Conservation (phyloP, 2,888 invertebrate genomes). For the Microplitis deprimator region DNA sequence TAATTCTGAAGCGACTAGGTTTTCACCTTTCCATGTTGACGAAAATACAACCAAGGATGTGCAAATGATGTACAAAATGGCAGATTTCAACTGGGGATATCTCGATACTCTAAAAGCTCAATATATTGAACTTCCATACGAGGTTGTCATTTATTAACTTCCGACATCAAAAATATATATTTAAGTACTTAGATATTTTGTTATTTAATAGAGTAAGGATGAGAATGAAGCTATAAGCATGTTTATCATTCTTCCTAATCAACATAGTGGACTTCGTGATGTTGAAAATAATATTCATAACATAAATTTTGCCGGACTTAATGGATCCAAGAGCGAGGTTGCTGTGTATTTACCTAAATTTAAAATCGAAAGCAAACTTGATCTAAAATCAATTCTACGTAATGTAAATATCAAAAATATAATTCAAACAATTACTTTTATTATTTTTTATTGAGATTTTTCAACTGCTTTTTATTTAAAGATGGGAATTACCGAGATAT, state of each 20-base stretch:
- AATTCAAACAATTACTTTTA: background rate
- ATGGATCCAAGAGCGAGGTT: slow-evolving; percentile 72
- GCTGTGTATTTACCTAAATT: slow-evolving; percentile 84
- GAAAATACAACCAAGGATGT: slow-evolving; percentile 75
- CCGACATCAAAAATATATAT: slow-evolving; percentile 48
- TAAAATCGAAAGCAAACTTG: slow-evolving; percentile 81
- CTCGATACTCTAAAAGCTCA: slow-evolving; percentile 74
- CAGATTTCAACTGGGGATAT: slow-evolving; percentile 72
- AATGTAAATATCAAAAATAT: slow-evolving; percentile 72
- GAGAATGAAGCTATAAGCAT: slow-evolving; percentile 30
- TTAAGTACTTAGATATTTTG: background rate
- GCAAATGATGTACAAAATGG: slow-evolving; percentile 80
- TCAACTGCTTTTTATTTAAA: slow-evolving; percentile 59
- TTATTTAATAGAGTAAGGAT: slow-evolving; percentile 12
- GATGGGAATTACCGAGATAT: slow-evolving; percentile 82
- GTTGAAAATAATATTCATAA: slow-evolving; percentile 32
- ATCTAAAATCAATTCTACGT: slow-evolving; percentile 74
- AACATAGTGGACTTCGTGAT: slow-evolving; percentile 10
- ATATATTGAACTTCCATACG: slow-evolving; percentile 82
- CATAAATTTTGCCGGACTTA: slow-evolving; percentile 56
- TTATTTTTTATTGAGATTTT: background rate
- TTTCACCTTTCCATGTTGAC: slow-evolving; percentile 77
- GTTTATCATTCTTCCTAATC: slow-evolving; percentile 39
- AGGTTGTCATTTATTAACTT: slow-evolving; percentile 53
- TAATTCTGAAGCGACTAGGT: slow-evolving; percentile 62